Percentiles rank a stretch among this genome's conserved stretches.
Evolutionary conservation across 2,113 vertebrate genomes (phyloP).

Genomic region (Ptychochromis oligacanthus): DNA sequence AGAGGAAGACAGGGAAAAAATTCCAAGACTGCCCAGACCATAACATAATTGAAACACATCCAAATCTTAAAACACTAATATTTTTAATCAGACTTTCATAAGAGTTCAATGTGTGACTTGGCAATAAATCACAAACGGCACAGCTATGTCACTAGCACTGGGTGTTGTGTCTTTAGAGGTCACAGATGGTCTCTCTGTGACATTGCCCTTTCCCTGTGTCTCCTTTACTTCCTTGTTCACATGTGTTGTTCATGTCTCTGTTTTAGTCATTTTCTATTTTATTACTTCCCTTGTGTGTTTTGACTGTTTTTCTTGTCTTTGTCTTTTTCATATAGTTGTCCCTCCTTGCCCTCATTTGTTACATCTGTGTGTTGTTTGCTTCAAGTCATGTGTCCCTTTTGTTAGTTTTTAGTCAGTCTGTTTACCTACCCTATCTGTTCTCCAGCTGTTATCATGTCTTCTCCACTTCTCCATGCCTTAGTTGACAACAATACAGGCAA

Average conservation of each 20-base stretch:
- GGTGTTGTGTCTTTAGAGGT: background rate
- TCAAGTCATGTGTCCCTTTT: background rate
- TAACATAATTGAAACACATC: too few species aligned
- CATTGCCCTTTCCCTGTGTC: background rate
- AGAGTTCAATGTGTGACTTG: background rate
- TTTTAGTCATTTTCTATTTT: too few species aligned
- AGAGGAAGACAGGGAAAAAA: accelerated
- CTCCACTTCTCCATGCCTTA: background rate
- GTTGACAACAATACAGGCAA: background rate
- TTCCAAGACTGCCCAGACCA: background rate
- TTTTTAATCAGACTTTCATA: background rate
- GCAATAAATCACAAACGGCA: background rate
- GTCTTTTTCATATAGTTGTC: background rate
- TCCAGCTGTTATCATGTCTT: background rate
- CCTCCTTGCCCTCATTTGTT: background rate
- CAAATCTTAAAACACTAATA: too few species aligned
- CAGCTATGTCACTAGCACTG: accelerated
- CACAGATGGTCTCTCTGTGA: too few species aligned
- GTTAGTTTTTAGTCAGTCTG: background rate
- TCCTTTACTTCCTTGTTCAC: background rate
- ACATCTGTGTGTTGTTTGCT: background rate
- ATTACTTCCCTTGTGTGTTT: too few species aligned
- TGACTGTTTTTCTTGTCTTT: background rate
- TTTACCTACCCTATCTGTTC: background rate
- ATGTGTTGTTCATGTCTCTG: background rate